Evolutionary conservation across 2,888 invertebrate genomes (phyloP).

Genomic region (Laothoe populi): DNA sequence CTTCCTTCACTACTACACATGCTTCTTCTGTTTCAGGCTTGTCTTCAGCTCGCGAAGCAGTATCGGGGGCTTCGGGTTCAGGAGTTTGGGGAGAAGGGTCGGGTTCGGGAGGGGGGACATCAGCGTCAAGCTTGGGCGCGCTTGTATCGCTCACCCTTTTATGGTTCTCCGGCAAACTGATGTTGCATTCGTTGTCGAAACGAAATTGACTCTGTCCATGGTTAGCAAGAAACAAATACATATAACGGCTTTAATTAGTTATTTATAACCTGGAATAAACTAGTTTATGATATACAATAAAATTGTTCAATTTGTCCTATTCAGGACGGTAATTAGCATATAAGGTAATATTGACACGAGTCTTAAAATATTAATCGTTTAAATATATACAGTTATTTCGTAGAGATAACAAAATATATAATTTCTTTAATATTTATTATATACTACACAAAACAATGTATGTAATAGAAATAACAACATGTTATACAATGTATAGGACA

Average conservation of each 20-base stretch:
- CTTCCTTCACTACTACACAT: conserved; percentile 80
- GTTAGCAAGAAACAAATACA: conserved; percentile 68
- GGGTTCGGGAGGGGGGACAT: conserved; percentile 39
- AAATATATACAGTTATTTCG: no score
- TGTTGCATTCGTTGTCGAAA: conserved; percentile 99
- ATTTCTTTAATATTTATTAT: no score
- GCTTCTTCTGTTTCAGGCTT: conserved; percentile 60
- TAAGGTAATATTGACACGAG: no score
- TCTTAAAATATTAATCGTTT: no score
- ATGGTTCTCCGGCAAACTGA: conserved; percentile 98
- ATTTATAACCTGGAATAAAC: neutral
- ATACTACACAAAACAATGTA: no score
- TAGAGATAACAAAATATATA: no score
- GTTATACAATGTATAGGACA: no score
- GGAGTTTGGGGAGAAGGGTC: conserved; percentile 52
- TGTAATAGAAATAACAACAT: no score
- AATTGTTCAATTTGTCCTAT: no score
- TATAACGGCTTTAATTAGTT: conserved; percentile 25
- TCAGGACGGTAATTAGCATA: no score
- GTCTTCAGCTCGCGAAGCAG: conserved; percentile 65
- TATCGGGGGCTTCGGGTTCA: conserved; percentile 53
- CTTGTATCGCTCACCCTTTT: conserved; percentile 94
- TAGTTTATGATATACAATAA: neutral
- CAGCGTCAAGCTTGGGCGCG: conserved; percentile 69
- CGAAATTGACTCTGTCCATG: conserved; percentile 97